A percentile compares a stretch with the other conserved stretches of the same genome.
Evolutionary conservation across 2,888 invertebrate genomes (phyloP).

Genomic region (Sialis fuliginosa): DNA sequence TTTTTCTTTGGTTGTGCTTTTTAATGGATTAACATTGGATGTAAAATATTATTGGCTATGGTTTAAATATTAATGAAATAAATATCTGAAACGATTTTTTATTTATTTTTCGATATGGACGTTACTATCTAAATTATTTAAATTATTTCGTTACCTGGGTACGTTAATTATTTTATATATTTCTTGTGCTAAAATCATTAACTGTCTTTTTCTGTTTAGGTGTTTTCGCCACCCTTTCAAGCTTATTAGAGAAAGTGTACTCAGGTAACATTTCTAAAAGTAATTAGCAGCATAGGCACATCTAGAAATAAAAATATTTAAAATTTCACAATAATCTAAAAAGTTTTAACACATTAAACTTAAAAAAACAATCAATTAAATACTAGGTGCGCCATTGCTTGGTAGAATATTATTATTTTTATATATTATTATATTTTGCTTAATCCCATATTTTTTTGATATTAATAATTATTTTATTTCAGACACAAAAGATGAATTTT

Average conservation of each 20-base stretch:
- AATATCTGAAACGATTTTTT: not conserved
- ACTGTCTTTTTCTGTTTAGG: conserved; percentile 21
- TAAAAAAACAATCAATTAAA: too few species aligned
- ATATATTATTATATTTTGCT: not conserved
- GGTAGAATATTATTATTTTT: too few species aligned
- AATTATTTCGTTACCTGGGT: conserved; percentile 16
- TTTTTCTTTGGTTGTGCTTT: not conserved
- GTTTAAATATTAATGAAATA: too few species aligned
- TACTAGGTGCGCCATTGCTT: too few species aligned
- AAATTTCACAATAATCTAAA: too few species aligned
- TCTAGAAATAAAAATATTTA: not conserved
- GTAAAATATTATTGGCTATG: not conserved
- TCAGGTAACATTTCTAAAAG: conserved; percentile 24
- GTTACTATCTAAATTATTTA: not conserved
- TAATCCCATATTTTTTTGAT: not conserved
- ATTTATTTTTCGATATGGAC: not conserved
- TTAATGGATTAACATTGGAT: not conserved
- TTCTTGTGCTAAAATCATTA: not conserved
- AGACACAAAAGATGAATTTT: conserved; percentile 34
- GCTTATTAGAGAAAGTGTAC: conserved; percentile 29
- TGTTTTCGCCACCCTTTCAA: conserved; percentile 23
- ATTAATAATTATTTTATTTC: conserved; percentile 8
- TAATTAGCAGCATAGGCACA: not conserved
- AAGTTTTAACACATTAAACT: too few species aligned
- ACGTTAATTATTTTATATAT: conserved; percentile 17